phyloP scores from a whole-genome alignment of 2,113 vertebrate genomes.

The Osmerus eperlanus region DNA sequence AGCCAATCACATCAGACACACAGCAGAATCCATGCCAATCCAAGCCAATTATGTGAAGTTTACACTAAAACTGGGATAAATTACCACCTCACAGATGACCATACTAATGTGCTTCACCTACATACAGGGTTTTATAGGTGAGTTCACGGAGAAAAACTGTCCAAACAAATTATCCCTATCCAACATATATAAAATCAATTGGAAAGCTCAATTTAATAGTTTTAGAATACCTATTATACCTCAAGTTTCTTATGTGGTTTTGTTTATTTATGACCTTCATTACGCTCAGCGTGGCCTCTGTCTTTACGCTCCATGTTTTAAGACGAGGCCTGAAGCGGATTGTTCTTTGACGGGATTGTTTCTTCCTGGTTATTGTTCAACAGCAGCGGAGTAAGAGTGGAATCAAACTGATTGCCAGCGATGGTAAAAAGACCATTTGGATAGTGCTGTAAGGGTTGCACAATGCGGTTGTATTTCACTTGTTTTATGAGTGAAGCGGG shows the following conservation, averaged over 20 bases:
- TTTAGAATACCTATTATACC: slow-evolving; percentile 25
- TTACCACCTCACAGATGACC: slow-evolving; percentile 20
- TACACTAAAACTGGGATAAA: slow-evolving; percentile 6
- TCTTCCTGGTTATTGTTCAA: slow-evolving; percentile 37
- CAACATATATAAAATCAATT: slow-evolving; percentile 24
- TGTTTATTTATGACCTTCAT: slow-evolving; percentile 36
- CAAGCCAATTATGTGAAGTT: not conserved
- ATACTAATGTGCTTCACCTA: slow-evolving; percentile 23
- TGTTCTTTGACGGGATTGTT: slow-evolving; percentile 36
- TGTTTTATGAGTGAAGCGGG: slow-evolving; percentile 50
- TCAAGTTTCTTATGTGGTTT: slow-evolving; percentile 25
- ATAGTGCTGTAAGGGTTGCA: slow-evolving; percentile 53
- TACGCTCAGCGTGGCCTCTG: slow-evolving; percentile 19
- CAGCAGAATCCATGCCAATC: not conserved
- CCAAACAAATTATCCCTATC: slow-evolving; percentile 29
- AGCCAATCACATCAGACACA: slow-evolving; percentile 5
- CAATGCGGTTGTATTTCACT: slow-evolving; percentile 60
- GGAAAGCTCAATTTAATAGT: slow-evolving; percentile 35
- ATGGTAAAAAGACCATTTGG: slow-evolving; percentile 37
- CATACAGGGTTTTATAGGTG: slow-evolving; percentile 18
- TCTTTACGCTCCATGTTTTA: slow-evolving; percentile 16
- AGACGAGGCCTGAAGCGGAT: slow-evolving; percentile 33
- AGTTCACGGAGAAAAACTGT: slow-evolving; percentile 17
- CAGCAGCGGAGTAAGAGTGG: slow-evolving; percentile 22
- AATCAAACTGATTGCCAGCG: slow-evolving; percentile 42